A percentile compares a stretch with the other conserved stretches of the same genome.
These are phyloP conservation scores for Apodemia duryi DNA, from an alignment of 2,888 invertebrate genomes.

Conservation along the genomic window DNA sequence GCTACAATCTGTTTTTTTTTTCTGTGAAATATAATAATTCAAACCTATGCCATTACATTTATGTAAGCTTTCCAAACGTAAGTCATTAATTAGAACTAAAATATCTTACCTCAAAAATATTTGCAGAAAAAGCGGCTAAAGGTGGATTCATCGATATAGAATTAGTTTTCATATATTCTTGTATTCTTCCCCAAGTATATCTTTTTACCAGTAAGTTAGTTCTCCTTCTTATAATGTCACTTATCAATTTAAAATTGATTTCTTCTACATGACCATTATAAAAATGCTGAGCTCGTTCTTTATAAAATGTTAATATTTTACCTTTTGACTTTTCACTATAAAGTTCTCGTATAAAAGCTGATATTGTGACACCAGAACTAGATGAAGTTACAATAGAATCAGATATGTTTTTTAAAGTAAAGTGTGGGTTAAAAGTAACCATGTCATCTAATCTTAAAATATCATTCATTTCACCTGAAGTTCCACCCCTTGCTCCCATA, in stretches of 20 bases:
- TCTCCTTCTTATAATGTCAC: constrained; percentile 88
- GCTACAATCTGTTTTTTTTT: too few species aligned
- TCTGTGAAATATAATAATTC: too few species aligned
- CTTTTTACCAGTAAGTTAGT: constrained; percentile 90
- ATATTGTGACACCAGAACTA: constrained; percentile 86
- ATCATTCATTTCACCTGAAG: constrained; percentile 94
- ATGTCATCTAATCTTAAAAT: constrained; percentile 91
- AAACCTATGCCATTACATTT: neutral
- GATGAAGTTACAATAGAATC: constrained; percentile 85
- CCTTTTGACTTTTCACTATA: constrained; percentile 91
- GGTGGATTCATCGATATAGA: constrained; percentile 86
- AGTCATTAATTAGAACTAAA: neutral
- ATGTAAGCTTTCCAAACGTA: neutral
- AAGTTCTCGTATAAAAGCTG: constrained; percentile 89
- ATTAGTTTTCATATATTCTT: constrained; percentile 87
- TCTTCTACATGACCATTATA: constrained; percentile 93
- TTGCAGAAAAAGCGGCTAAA: constrained; percentile 88
- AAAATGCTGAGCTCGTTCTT: constrained; percentile 91
- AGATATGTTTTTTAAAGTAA: constrained; percentile 91
- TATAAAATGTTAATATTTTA: constrained; percentile 90
- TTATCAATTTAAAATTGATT: constrained; percentile 89
- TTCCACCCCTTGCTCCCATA: constrained; percentile 90
- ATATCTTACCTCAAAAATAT: constrained; percentile 84
- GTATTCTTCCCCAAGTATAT: constrained; percentile 86
- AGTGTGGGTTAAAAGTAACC: constrained; percentile 93